A percentile compares a stretch with the other conserved stretches of the same genome.
These are phyloP conservation scores for Orchestia grillus DNA, from an alignment of 1,140 invertebrate genomes.

Conservation along the genomic window DNA sequence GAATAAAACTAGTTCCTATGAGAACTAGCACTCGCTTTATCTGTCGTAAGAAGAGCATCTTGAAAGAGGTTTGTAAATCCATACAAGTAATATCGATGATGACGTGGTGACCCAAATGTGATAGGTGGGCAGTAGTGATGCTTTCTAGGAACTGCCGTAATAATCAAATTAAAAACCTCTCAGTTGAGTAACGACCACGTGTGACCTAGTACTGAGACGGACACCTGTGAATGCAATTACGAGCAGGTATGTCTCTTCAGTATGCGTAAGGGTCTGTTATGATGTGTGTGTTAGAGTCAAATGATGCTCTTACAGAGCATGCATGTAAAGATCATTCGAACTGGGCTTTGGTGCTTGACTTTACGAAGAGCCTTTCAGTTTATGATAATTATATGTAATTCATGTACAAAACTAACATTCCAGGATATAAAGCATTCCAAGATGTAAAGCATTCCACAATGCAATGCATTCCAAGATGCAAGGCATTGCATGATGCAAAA, in stretches of 20 bases:
- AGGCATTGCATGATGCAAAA: neutral
- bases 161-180: too few species aligned
- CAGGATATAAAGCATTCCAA: constrained; percentile 15
- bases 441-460: neutral
- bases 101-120: neutral
- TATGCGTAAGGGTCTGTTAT: too few species aligned
- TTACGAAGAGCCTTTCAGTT: neutral
- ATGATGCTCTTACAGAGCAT: neutral
- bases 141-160: too few species aligned
- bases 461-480: neutral
- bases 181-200: too few species aligned
- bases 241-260: too few species aligned
- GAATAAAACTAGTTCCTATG: neutral
- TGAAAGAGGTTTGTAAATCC: neutral
- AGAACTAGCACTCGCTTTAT: neutral
- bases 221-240: too few species aligned
- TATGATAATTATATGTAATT: neutral
- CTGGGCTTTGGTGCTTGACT: neutral
- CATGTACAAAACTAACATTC: constrained; percentile 23
- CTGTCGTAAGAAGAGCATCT: neutral
- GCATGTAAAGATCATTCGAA: neutral
- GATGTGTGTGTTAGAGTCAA: too few species aligned
- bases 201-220: too few species aligned
- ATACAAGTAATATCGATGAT: neutral
- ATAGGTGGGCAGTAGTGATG: too few species aligned